Conservation (phyloP, 30 jellyfish, hydroid and myxozoan genomes). For the Clytia hemisphaerica region DNA sequence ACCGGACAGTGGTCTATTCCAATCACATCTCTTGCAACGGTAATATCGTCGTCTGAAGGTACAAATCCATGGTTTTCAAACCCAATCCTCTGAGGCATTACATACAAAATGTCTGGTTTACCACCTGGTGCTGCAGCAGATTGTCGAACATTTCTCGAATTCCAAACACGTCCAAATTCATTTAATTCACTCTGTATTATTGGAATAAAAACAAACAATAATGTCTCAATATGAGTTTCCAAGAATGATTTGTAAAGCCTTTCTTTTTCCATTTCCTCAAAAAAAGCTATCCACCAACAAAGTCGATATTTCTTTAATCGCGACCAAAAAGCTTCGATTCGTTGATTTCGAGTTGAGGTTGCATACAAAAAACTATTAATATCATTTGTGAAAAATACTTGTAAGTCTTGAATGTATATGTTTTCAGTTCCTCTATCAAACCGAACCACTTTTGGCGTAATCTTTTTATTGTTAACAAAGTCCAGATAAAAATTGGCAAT, state of each 20-base stretch:
- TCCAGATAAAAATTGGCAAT: conserved; percentile 1
- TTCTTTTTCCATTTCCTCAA: conserved; percentile 4
- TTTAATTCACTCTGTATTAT: conserved; percentile 15
- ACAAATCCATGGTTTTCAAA: too few species aligned
- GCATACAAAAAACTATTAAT: conserved; percentile 23
- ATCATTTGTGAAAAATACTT: conserved; percentile 23
- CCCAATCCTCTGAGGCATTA: too few species aligned
- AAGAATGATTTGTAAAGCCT: conserved; percentile 2
- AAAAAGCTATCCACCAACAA: conserved; percentile 23
- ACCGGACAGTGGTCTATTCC: too few species aligned
- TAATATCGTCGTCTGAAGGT: too few species aligned
- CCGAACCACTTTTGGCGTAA: conserved; percentile 16
- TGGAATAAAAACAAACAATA: conserved; percentile 18
- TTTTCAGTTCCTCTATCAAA: conserved; percentile 31
- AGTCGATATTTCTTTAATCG: conserved; percentile 16
- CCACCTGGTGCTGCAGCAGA: too few species aligned
- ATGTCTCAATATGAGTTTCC: conserved; percentile 23
- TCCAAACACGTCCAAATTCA: neutral
- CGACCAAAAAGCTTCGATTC: conserved; percentile 36
- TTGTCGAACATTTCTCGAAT: too few species aligned
- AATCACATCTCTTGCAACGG: too few species aligned
- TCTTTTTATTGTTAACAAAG: conserved; percentile 3
- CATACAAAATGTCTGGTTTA: too few species aligned
- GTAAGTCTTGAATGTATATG: conserved; percentile 21
- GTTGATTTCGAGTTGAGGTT: conserved; percentile 21